These are phyloP conservation scores for Phaenicophaeus curvirostris DNA, from an alignment of 2,797 vertebrate genomes.

Conservation along the genomic window DNA sequence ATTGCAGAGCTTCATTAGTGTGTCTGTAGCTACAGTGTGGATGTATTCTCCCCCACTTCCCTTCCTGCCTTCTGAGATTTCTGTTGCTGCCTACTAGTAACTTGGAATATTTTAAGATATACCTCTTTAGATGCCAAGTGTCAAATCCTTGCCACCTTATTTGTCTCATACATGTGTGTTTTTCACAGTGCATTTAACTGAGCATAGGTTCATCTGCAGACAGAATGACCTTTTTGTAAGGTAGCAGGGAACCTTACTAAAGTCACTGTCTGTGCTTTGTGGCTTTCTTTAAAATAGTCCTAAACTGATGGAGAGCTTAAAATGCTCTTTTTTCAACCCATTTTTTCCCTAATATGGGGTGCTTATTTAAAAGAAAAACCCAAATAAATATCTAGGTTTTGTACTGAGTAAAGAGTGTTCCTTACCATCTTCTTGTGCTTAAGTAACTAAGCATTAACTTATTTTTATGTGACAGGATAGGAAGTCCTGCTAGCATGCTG, in stretches of 20 bases:
- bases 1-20: not conserved
- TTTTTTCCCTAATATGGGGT: not conserved
- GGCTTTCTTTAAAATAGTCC: not conserved
- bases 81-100: not conserved
- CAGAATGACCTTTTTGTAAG: not conserved
- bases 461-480: not conserved
- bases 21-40: not conserved
- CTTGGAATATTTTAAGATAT: not conserved
- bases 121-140: not conserved
- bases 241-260: not conserved
- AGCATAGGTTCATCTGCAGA: not conserved
- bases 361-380: not conserved
- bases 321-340: not conserved
- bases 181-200: not conserved
- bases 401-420: not conserved
- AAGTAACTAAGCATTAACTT: not conserved
- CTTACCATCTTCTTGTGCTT: not conserved
- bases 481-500: not conserved
- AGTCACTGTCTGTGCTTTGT: not conserved
- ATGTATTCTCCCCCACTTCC: not conserved
- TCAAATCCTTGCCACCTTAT: not conserved
- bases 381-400: not conserved
- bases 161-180: not conserved
- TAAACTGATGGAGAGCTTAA: not conserved
- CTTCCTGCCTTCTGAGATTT: not conserved